Conservation (phyloP, 2,797 vertebrate genomes). For the Myioborus melanocephalus region DNA sequence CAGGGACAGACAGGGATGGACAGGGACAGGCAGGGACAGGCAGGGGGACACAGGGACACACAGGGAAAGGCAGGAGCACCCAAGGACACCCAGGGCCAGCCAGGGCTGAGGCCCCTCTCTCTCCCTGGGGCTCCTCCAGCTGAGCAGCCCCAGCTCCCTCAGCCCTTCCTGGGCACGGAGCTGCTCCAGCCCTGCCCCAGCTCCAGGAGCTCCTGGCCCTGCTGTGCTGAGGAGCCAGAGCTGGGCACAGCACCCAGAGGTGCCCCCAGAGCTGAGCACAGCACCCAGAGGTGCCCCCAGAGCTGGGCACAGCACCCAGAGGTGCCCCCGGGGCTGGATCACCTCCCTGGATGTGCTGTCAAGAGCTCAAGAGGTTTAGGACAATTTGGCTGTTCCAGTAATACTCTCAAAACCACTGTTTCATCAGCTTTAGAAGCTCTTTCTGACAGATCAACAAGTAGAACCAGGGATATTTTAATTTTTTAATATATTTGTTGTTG, state of each 20-base stretch:
- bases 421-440: not conserved
- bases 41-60: too few species aligned
- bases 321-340: not conserved
- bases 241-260: not conserved
- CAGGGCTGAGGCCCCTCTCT: not conserved
- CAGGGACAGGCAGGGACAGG: too few species aligned
- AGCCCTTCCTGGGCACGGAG: not conserved
- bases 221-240: too few species aligned
- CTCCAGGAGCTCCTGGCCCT: too few species aligned
- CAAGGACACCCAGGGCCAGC: too few species aligned
- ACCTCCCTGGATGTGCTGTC: rapidly evolving
- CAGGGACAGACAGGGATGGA: too few species aligned
- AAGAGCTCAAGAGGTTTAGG: rapidly evolving
- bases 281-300: not conserved
- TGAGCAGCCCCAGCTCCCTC: not conserved
- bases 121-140: not conserved
- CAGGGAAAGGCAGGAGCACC: too few species aligned
- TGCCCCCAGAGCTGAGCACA: not conserved
- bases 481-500: not conserved
- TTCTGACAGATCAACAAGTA: not conserved
- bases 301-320: too few species aligned
- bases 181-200: not conserved
- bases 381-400: not conserved
- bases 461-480: not conserved
- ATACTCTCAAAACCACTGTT: not conserved